These are phyloP conservation scores for Scaptomyza tumidula DNA, from an alignment of 2,888 invertebrate species.

Conservation along the genomic window DNA sequence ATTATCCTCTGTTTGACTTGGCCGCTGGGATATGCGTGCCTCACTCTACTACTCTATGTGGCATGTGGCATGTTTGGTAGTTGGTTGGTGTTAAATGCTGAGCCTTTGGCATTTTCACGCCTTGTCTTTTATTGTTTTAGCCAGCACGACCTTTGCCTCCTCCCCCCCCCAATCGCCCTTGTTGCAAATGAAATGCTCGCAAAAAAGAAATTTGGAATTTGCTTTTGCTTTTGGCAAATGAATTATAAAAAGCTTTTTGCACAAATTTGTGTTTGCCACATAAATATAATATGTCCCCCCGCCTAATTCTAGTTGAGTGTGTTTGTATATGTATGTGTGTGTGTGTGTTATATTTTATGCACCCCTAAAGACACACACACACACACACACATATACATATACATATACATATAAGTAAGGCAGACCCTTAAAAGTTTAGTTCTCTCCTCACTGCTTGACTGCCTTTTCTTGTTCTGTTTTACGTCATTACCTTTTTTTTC, in stretches of 20 bases:
- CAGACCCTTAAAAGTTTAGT: slow-evolving; percentile 15
- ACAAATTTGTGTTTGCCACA: slow-evolving; percentile 57
- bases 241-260: slow-evolving; percentile 60
- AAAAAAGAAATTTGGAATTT: slow-evolving; percentile 15
- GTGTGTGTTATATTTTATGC: slow-evolving; percentile 58
- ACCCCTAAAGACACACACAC: slow-evolving; percentile 27
- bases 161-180: not conserved
- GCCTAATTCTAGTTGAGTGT: slow-evolving; percentile 31
- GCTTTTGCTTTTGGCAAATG: slow-evolving; percentile 42
- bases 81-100: slow-evolving; percentile 59
- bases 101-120: slow-evolving; percentile 72
- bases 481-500: slow-evolving; percentile 52
- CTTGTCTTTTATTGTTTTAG: slow-evolving; percentile 63
- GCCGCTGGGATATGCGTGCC: slow-evolving; percentile 50
- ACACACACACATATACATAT: too few relatives aligned
- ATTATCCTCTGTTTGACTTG: slow-evolving; percentile 58
- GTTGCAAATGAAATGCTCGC: slow-evolving; percentile 41
- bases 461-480: slow-evolving; percentile 19
- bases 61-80: slow-evolving; percentile 10
- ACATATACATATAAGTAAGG: slow-evolving; percentile 2
- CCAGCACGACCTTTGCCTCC: not conserved
- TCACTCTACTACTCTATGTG: slow-evolving; percentile 9
- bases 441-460: slow-evolving; percentile 2
- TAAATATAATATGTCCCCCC: slow-evolving; percentile 46
- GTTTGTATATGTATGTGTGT: slow-evolving; percentile 2